These are phyloP conservation scores for Cotesia glomerata DNA, from an alignment of 1,140 invertebrate genomes.

Conservation along the genomic window DNA sequence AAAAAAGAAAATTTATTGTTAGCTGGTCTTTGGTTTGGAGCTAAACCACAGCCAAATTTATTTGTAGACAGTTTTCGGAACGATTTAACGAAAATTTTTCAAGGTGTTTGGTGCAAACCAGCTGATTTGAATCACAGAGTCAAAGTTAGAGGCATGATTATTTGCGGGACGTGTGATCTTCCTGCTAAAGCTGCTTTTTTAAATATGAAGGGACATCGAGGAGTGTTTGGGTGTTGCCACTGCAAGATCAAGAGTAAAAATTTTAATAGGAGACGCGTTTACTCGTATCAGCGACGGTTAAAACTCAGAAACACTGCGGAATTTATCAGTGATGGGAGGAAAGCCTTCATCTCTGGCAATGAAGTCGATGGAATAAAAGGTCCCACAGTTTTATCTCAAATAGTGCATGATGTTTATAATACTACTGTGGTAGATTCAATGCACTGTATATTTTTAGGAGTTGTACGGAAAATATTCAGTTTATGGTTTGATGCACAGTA, in stretches of 20 bases:
- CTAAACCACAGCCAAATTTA: neutral
- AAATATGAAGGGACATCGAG: neutral
- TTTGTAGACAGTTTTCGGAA: neutral
- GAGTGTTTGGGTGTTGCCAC: neutral
- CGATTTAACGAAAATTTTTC: neutral
- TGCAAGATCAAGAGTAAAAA: neutral
- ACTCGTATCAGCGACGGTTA: neutral
- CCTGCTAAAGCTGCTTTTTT: neutral
- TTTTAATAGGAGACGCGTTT: neutral
- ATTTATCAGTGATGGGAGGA: neutral
- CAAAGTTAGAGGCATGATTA: neutral
- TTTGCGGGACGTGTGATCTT: neutral
- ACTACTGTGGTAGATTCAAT: neutral
- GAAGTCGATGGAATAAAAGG: neutral
- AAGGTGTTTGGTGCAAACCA: neutral
- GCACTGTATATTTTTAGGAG: slow-evolving; percentile 12
- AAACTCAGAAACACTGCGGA: neutral
- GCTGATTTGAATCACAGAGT: neutral
- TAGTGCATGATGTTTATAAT: neutral
- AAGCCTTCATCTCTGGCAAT: neutral
- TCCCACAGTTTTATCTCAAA: neutral
- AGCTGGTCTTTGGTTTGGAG: neutral
- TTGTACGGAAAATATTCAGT: neutral
- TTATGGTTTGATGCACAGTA: slow-evolving; percentile 8
- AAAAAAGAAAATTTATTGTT: neutral